Evolutionary conservation across 2,888 invertebrate genomes (phyloP), one percentile per base, ranked within the genome.

Genomic region (Notodonta ziczac): DNA sequence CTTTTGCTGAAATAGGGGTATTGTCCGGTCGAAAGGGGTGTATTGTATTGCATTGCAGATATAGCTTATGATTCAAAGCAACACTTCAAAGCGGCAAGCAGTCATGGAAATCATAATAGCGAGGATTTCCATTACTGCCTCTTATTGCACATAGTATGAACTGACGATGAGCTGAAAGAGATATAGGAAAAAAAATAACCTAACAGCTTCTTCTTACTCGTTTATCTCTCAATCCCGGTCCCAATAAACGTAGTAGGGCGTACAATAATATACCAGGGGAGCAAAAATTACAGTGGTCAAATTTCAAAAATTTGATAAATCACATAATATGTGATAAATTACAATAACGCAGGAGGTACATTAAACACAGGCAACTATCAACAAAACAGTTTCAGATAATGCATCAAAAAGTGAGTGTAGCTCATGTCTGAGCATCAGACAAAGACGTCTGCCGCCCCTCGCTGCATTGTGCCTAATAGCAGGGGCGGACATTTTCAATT

Each of bases 401-500:
- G n/a, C 12, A 12, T 39, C 14, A 39, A 9, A 35, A n/a, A 54
- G 14, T 9, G 46, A 59, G 65, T 68, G 65, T 69, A 62, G 54
- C 60, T 72, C 65, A 72, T 72, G 70, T 63, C 58, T 65, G 56
- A 54, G 53, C 64, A 64, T 62, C 52, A 63, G 63, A 61, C 63
- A 55, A 55, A 61, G 58, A 60, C 65, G 68, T 61, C 65, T 68
- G 63, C 53, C 66, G 58, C 59, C 66, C 58, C 57, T 54, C 61
- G 60, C 58, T 58, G 69, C 59, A 64, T 57, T 68, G 74, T 56
- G 60, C 58, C 64, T 74, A 73, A 74, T 66, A 61, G 74, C 59
- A 40, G 53, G 63, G 69, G 68, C 62, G 71, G 63, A 65, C 57
- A 65, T 24, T 63, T 72, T 61, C 67, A 58, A 70, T 70, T 63